Base-by-base conservation (phyloP, 2,113 vertebrate genomes). In the Oplegnathus fasciatus region DNA sequence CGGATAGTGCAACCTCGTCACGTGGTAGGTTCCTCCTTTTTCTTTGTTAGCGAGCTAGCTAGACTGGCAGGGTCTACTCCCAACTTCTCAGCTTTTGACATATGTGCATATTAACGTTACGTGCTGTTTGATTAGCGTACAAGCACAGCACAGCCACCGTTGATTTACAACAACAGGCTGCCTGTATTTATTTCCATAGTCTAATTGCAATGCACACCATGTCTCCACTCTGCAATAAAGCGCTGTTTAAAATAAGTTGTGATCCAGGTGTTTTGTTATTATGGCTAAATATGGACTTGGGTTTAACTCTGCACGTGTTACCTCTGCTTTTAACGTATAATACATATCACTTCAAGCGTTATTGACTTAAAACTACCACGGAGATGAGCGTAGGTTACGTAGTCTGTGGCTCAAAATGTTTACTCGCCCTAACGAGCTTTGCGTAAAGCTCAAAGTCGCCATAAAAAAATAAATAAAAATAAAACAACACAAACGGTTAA, bases 1-100 rank as follows among this genome's bases (percentile, higher is more conserved):
- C 96, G 96, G 97, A 96, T 96, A 96, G 95, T 96, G 97, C 96
- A 94, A 94, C 94, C 96, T 96, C 96, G 96, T 97, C 97, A 97
- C 97, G 97, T 97, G 97, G 97, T 97, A 97, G 96, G 97, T 97
- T 95, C 96, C 96, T 96, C 96, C 95, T 96, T 96, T 96, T 96
- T 95, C 97, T 98, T 97, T 98, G 97, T 98, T 97, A 95, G 94
- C 94, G 86, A 90, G 93, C 92, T 93, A 93, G 93, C 94, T 87
- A 17, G 42, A 75, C 90, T 72, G 88, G 54, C 86, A 67, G 68
- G 64, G 90, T 91, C 73, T 86, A 89, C 92, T 91, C 91, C 89
- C 92, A 93, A 93, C 93, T 91, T 91, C 69, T 81, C 61, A 7
- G 76, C 80, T 80, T 88, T 66, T 84, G 54, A 85, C 87, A 86